phyloP scores from a whole-genome alignment of 2,888 invertebrate genomes.

The Metopia argyrocephala region DNA sequence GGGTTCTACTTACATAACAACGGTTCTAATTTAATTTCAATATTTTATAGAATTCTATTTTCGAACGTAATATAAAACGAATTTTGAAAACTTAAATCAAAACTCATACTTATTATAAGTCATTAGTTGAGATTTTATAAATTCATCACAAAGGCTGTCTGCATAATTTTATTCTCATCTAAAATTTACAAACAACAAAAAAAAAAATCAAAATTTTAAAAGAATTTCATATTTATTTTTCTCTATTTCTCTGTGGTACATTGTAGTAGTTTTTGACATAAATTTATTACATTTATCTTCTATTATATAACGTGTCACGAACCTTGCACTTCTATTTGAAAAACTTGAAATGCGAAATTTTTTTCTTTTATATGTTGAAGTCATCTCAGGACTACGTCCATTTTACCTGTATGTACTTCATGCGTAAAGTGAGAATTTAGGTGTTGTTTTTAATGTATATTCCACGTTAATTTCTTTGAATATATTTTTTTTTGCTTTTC shows the following conservation, averaged over 20 bases:
- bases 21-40: too few species aligned
- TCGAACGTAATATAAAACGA: too few species aligned
- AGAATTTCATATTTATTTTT: neutral
- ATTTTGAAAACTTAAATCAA: too few species aligned
- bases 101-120: too few species aligned
- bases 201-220: constrained; percentile 34
- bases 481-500: neutral
- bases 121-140: too few species aligned
- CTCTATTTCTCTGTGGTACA: constrained; percentile 3
- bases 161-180: neutral
- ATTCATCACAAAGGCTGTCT: too few species aligned
- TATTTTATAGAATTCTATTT: too few species aligned
- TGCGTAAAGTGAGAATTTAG: constrained; percentile 30
- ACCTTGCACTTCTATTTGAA: constrained; percentile 48
- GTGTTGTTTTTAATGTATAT: too few species aligned
- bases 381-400: neutral
- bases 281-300: constrained; percentile 65
- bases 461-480: constrained; percentile 16
- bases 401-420: neutral
- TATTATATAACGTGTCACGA: constrained; percentile 42
- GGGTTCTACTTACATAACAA: too few species aligned
- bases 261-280: constrained; percentile 57
- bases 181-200: constrained; percentile 3
- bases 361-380: constrained; percentile 9
- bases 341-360: constrained; percentile 32